phyloP scores from a whole-genome alignment of 2,113 vertebrate species.

The Oophaga pumilio region DNA sequence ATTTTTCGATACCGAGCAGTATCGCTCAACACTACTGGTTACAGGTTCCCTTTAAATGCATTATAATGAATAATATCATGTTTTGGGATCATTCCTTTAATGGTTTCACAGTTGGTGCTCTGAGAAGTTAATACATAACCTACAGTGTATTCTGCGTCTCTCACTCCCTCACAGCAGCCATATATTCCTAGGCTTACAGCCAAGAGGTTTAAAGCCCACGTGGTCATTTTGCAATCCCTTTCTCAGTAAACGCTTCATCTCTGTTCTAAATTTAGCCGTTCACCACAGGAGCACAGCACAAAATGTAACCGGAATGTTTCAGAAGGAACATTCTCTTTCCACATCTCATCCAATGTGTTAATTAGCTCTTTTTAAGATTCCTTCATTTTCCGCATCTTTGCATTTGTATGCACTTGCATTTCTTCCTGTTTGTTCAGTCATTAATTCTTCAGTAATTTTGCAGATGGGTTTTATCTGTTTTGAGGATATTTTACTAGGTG shows the following conservation, averaged over 20 bases:
- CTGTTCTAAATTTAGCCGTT: slow-evolving; percentile 50
- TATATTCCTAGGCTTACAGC: slow-evolving; percentile 48
- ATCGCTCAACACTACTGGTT: no score
- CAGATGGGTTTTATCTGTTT: not conserved
- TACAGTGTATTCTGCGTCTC: not conserved
- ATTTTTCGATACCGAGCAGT: no score
- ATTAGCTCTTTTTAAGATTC: not conserved
- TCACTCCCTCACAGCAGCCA: not conserved
- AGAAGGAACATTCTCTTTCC: slow-evolving; percentile 16
- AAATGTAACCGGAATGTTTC: slow-evolving; percentile 52
- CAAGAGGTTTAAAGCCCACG: slow-evolving; percentile 43
- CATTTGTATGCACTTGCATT: not conserved
- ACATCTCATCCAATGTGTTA: not conserved
- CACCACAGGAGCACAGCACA: slow-evolving; percentile 38
- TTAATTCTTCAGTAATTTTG: not conserved
- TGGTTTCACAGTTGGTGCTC: not conserved
- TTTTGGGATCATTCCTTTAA: not conserved
- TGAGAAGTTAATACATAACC: slow-evolving; percentile 36
- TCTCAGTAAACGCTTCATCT: slow-evolving; percentile 45
- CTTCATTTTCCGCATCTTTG: not conserved
- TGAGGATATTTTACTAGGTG: not conserved
- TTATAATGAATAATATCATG: not conserved
- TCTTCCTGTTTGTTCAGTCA: not conserved
- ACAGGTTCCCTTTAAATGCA: not conserved
- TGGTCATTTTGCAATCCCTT: slow-evolving; percentile 53